These are phyloP conservation scores for Agrotis puta DNA, from an alignment of 2,888 invertebrate species.

Conservation along the genomic window DNA sequence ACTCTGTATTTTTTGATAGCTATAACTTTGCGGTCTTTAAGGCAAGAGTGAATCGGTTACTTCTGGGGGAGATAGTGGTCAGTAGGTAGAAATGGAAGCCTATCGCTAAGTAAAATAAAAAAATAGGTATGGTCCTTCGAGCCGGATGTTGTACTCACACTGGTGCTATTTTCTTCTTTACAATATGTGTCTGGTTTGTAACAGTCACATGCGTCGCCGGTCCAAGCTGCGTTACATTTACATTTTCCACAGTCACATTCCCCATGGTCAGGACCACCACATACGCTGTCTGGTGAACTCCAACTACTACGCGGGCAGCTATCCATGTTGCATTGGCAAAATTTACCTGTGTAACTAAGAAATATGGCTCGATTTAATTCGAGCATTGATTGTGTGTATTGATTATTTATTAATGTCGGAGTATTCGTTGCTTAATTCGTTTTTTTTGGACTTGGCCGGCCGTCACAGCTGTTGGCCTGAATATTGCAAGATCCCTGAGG, in stretches of 20 bases:
- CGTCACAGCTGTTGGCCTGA: too few species aligned
- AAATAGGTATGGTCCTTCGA: neutral
- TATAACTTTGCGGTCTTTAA: too few species aligned
- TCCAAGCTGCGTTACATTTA: constrained; percentile 83
- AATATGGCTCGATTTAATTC: neutral
- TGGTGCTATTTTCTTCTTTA: constrained; percentile 54
- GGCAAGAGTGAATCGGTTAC: too few species aligned
- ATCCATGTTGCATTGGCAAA: constrained; percentile 79
- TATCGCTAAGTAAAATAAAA: too few species aligned
- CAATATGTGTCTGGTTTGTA: constrained; percentile 60
- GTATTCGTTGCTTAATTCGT: too few species aligned
- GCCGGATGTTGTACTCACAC: constrained; percentile 62
- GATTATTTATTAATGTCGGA: too few species aligned
- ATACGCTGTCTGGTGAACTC: constrained; percentile 69
- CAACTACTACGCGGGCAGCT: constrained; percentile 71
- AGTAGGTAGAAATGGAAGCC: too few species aligned
- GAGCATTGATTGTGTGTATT: too few species aligned
- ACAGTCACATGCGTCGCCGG: constrained; percentile 83
- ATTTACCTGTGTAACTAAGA: constrained; percentile 74
- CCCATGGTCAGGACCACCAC: constrained; percentile 91
- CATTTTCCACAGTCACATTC: constrained; percentile 92
- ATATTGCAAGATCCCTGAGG: too few species aligned
- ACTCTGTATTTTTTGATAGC: too few species aligned
- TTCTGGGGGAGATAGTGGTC: too few species aligned
- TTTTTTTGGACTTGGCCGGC: too few species aligned